Evolutionary conservation across 2,113 vertebrate genomes (phyloP).

Genomic region (Ochotona princeps): DNA sequence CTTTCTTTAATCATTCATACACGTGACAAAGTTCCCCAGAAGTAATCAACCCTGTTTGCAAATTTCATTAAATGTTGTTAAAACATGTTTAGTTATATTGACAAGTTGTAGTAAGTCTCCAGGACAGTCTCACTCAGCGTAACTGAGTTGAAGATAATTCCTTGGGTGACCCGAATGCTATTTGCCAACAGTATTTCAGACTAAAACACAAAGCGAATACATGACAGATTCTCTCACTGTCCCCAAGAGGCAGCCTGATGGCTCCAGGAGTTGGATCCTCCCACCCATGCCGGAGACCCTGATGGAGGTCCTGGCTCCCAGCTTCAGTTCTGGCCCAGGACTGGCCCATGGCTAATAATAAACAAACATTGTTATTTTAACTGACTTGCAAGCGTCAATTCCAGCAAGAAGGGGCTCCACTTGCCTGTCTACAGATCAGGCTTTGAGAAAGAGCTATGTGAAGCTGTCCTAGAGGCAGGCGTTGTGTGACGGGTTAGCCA

Average conservation of each 20-base stretch:
- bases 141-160: not conserved
- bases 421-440: not conserved
- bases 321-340: too few species aligned
- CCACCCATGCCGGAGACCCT: too few species aligned
- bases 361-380: too few species aligned
- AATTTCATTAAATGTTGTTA: slow-evolving; percentile 40
- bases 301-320: too few species aligned
- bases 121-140: not conserved
- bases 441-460: not conserved
- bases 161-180: not conserved
- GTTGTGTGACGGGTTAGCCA: too few species aligned
- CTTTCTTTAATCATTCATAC: not conserved
- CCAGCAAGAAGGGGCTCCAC: not conserved
- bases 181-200: not conserved
- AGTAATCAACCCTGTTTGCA: not conserved
- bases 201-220: not conserved
- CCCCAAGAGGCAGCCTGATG: too few species aligned
- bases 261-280: too few species aligned
- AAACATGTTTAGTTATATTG: slow-evolving; percentile 10
- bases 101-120: not conserved
- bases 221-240: not conserved
- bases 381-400: not conserved
- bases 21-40: not conserved
- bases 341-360: too few species aligned
- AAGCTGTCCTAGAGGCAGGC: not conserved